These are phyloP conservation scores for Umimayanthus kanabou DNA, from an alignment of 92 coral and sea anemone species.

Conservation along the genomic window DNA sequence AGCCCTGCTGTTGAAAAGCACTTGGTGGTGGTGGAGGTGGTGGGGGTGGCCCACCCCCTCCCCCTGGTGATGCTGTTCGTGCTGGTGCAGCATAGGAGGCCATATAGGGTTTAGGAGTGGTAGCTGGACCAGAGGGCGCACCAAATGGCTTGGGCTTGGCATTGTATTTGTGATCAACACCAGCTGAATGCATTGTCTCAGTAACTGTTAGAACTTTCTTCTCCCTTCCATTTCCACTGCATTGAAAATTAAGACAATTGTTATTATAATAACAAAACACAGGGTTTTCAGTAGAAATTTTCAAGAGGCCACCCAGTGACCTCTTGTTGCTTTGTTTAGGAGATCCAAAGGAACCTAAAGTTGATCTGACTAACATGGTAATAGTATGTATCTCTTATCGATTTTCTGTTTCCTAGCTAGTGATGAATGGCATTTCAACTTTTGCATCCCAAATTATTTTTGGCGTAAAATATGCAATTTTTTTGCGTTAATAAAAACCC, in stretches of 20 bases:
- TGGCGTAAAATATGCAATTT: too few relatives aligned
- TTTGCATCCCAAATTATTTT: too few relatives aligned
- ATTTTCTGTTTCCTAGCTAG: too few relatives aligned
- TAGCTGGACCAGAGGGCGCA: constrained; percentile 55
- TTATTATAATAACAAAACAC: neutral
- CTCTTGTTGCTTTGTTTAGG: too few relatives aligned
- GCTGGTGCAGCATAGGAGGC: constrained; percentile 38
- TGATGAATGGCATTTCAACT: too few relatives aligned
- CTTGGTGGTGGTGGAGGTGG: constrained; percentile 39
- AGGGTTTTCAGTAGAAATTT: too few relatives aligned
- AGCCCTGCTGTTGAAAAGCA: constrained; percentile 37
- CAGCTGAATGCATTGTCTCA: constrained; percentile 82
- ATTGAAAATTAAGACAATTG: neutral
- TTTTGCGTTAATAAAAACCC: too few relatives aligned
- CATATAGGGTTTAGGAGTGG: constrained; percentile 27
- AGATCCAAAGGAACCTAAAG: too few relatives aligned
- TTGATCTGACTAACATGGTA: too few relatives aligned
- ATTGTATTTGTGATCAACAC: constrained; percentile 90
- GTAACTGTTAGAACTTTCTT: constrained; percentile 61
- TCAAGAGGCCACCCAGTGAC: too few relatives aligned
- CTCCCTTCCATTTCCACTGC: constrained; percentile 51
- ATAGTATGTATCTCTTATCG: too few relatives aligned
- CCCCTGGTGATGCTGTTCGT: constrained; percentile 26
- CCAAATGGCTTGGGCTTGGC: constrained; percentile 97
- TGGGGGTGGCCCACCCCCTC: constrained; percentile 28